Conservation (phyloP, 2,888 invertebrate genomes). For the Conops quadrifasciatus region DNA sequence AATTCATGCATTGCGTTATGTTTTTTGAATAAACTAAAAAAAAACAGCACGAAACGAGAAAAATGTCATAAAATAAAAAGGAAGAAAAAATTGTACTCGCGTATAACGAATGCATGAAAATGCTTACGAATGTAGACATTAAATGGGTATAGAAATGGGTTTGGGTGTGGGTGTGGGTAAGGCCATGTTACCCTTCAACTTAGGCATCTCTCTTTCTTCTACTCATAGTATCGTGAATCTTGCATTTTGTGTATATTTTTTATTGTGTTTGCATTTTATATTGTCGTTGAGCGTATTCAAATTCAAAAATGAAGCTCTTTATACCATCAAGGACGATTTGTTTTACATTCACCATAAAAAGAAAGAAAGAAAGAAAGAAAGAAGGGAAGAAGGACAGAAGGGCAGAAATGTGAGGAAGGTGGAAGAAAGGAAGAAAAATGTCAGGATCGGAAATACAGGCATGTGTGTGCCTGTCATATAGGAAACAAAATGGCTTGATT, state of each 20-base stretch:
- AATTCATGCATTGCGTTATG: neutral
- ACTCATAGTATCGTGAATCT: neutral
- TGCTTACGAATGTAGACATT: conserved; percentile 19
- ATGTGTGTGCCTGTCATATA: conserved; percentile 11
- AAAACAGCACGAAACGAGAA: neutral
- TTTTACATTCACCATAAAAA: neutral
- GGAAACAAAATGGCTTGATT: conserved; percentile 9
- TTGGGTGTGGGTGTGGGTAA: conserved; percentile 6
- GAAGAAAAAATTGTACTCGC: neutral
- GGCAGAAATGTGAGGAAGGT: too few species aligned
- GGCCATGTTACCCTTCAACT: too few species aligned
- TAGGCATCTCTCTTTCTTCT: too few species aligned
- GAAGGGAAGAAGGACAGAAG: too few species aligned
- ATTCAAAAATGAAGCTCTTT: conserved; percentile 42
- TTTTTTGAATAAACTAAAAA: neutral
- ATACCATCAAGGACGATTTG: conserved; percentile 30
- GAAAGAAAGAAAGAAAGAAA: too few species aligned
- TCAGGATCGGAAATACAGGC: neutral
- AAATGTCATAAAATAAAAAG: neutral
- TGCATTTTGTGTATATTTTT: conserved; percentile 8
- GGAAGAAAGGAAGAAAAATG: neutral
- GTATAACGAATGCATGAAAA: conserved; percentile 21
- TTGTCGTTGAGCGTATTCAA: conserved; percentile 35
- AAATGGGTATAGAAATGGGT: neutral
- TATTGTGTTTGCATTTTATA: conserved; percentile 35